Evolutionary conservation across 2,888 invertebrate species (phyloP).

Genomic region (Cylloceria caligata): DNA sequence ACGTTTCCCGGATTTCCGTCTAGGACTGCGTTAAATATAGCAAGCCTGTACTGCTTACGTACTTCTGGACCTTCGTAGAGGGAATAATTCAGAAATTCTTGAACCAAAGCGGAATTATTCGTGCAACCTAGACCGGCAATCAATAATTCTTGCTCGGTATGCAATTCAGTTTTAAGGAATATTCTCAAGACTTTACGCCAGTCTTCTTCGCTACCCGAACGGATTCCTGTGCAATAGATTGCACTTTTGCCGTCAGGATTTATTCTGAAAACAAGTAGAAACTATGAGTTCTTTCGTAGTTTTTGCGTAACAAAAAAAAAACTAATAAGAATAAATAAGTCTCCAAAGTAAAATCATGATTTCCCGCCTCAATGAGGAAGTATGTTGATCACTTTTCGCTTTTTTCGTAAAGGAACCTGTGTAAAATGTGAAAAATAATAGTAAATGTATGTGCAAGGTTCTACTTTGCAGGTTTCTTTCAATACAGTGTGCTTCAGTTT

Average conservation of each 20-base stretch:
- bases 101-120: conserved; percentile 62
- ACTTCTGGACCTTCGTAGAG: conserved; percentile 66
- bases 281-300: background rate
- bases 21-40: conserved; percentile 72
- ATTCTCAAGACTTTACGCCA: conserved; percentile 66
- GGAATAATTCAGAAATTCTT: conserved; percentile 64
- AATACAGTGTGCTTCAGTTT: too few species aligned
- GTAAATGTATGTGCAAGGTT: too few species aligned
- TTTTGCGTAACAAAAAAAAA: background rate
- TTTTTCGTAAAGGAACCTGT: too few species aligned
- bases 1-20: conserved; percentile 71
- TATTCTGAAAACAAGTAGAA: conserved; percentile 54
- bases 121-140: conserved; percentile 70
- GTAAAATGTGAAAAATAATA: too few species aligned
- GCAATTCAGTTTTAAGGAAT: conserved; percentile 67
- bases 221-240: conserved; percentile 70
- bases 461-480: too few species aligned
- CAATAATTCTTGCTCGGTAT: conserved; percentile 70
- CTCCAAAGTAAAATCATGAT: too few species aligned
- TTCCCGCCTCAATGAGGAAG: too few species aligned
- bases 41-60: conserved; percentile 74
- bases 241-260: conserved; percentile 68
- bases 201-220: conserved; percentile 55
- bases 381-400: too few species aligned
- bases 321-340: background rate